Evolutionary conservation across 2,888 invertebrate species (phyloP).

Genomic region (Apamea anceps): DNA sequence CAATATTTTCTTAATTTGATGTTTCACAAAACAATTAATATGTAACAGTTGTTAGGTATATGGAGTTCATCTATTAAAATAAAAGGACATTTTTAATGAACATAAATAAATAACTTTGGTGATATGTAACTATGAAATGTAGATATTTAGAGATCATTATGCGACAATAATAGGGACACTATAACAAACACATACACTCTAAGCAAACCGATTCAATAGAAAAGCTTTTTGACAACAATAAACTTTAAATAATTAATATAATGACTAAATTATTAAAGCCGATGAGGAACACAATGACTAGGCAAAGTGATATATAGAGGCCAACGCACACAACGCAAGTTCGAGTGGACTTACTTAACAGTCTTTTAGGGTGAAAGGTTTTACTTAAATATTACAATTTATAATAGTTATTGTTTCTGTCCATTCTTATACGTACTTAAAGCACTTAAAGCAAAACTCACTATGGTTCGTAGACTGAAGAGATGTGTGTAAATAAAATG

Average conservation of each 20-base stretch:
- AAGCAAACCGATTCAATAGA: slow-evolving; percentile 34
- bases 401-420: slow-evolving; percentile 78
- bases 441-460: slow-evolving; percentile 51
- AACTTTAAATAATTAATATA: slow-evolving; percentile 45
- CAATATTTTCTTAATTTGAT: slow-evolving; percentile 27
- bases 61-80: slow-evolving; percentile 25
- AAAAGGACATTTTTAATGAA: slow-evolving; percentile 13
- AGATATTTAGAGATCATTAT: slow-evolving; percentile 49
- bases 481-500: slow-evolving; percentile 28
- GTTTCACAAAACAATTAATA: slow-evolving; percentile 32
- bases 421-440: slow-evolving; percentile 62
- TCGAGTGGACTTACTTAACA: slow-evolving; percentile 82
- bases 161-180: slow-evolving; percentile 24
- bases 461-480: slow-evolving; percentile 19
- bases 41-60: slow-evolving; percentile 15
- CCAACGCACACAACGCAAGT: slow-evolving; percentile 76
- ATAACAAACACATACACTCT: slow-evolving; percentile 41
- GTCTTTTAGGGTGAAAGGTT: slow-evolving; percentile 81
- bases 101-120: slow-evolving; percentile 49
- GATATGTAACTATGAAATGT: slow-evolving; percentile 64
- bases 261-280: slow-evolving; percentile 62
- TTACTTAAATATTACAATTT: slow-evolving; percentile 69
- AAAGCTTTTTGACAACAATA: slow-evolving; percentile 43
- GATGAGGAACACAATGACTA: slow-evolving; percentile 57
- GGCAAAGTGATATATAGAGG: slow-evolving; percentile 64